Conservation (phyloP, 2,797 vertebrate genomes). For the Platyrinchus mystaceus region DNA sequence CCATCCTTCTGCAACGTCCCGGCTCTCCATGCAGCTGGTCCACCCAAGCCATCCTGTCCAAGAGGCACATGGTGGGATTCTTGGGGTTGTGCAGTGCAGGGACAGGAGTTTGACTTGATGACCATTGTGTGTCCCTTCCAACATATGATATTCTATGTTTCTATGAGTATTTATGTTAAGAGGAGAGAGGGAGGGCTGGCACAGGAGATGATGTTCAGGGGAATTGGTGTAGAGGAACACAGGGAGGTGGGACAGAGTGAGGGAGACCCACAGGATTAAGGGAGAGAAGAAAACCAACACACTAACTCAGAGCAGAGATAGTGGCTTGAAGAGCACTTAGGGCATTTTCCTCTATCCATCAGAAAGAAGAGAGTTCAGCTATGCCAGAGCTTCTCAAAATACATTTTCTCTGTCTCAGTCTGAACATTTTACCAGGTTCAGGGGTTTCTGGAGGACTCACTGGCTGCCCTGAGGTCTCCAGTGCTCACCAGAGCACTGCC, state of each 20-base stretch:
- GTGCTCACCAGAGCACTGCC: not conserved
- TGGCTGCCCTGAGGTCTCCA: not conserved
- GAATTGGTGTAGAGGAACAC: not conserved
- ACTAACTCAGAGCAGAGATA: not conserved
- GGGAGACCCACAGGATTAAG: not conserved
- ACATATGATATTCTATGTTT: not conserved
- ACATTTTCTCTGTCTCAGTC: not conserved
- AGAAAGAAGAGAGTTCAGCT: not conserved
- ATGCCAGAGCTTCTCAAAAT: rapidly evolving
- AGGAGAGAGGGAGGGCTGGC: not conserved
- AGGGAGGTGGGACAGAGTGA: rapidly evolving
- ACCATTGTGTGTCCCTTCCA: not conserved
- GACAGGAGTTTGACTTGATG: not conserved
- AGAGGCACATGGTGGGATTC: not conserved
- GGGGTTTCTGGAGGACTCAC: not conserved
- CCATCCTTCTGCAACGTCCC: not conserved
- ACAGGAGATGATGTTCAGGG: not conserved
- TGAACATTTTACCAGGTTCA: not conserved
- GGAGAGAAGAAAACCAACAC: not conserved
- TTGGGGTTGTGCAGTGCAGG: not conserved
- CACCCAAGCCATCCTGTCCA: not conserved
- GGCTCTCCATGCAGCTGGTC: rapidly evolving
- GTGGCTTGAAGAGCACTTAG: rapidly evolving
- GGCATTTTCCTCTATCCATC: not conserved
- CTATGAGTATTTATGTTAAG: rapidly evolving